A percentile compares a stretch with the other conserved stretches of the same genome.
Evolutionary conservation across 2,797 vertebrate genomes (phyloP).

Genomic region (Coccyzus lansbergi): DNA sequence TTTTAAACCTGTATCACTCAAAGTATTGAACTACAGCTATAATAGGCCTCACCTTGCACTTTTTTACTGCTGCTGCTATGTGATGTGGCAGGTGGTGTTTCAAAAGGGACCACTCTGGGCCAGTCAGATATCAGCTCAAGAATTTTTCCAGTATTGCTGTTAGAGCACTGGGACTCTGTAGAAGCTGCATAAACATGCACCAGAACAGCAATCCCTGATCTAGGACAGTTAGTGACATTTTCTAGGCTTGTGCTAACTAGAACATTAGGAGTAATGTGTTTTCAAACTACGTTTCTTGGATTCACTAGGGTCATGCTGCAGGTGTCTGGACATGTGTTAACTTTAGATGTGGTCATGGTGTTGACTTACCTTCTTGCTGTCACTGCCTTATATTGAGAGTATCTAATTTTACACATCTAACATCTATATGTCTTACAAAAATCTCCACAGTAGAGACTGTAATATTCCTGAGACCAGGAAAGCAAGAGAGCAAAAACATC

Average conservation of each 20-base stretch:
- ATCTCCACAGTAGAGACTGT: not conserved
- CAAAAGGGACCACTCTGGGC: rapidly evolving
- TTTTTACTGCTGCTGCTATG: not conserved
- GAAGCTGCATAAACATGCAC: not conserved
- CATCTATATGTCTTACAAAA: not conserved
- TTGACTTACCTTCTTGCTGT: not conserved
- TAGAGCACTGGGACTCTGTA: rapidly evolving
- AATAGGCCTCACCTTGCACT: not conserved
- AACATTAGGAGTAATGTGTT: not conserved
- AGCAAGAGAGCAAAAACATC: not conserved
- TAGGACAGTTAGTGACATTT: not conserved
- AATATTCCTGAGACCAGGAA: not conserved
- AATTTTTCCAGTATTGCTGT: not conserved
- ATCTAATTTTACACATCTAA: not conserved
- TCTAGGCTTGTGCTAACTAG: not conserved
- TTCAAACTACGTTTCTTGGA: not conserved
- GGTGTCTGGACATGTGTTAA: not conserved
- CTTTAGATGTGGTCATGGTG: rapidly evolving
- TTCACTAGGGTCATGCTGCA: not conserved
- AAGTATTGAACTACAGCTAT: not conserved
- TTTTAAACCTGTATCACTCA: not conserved
- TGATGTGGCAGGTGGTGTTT: not conserved
- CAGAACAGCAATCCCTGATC: not conserved
- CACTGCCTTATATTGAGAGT: not conserved
- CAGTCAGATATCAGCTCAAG: rapidly evolving